Conservation (phyloP, 2,113 vertebrate species). For the Psittacara wagleri region DNA sequence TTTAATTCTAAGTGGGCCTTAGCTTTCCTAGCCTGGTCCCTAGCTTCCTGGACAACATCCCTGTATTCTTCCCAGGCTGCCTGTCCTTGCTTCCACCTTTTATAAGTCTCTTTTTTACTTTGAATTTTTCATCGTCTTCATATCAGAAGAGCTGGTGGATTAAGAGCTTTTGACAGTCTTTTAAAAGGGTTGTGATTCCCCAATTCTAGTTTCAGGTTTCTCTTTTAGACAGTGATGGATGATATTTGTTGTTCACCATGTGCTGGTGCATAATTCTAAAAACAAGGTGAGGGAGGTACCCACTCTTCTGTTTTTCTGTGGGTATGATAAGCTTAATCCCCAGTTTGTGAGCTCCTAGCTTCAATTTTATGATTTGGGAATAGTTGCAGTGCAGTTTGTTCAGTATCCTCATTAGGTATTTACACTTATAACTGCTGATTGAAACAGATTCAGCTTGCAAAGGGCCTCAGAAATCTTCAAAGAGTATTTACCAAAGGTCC, state of each 20-base stretch:
- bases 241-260: not conserved
- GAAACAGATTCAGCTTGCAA: not conserved
- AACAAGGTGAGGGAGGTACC: not conserved
- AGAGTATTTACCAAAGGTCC: not conserved
- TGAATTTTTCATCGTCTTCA: not conserved
- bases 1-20: too few species aligned
- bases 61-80: too few species aligned
- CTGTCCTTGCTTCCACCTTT: too few species aligned
- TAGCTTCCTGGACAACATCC: too few species aligned
- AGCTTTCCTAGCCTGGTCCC: too few species aligned
- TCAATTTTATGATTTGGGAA: not conserved
- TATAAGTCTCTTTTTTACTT: too few species aligned
- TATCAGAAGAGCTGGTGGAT: not conserved
- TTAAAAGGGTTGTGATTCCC: not conserved
- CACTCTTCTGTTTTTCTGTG: not conserved
- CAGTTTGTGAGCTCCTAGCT: not conserved
- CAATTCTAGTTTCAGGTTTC: not conserved
- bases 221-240: not conserved
- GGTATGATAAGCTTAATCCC: not conserved
- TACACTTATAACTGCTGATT: not conserved
- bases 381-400: not conserved
- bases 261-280: not conserved
- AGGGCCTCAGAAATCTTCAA: constrained; percentile 28
- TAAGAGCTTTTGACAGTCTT: not conserved
- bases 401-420: not conserved